A percentile compares a stretch with the other conserved stretches of the same genome.
These are phyloP conservation scores for Saguinus midas DNA, from an alignment of 2,113 vertebrate genomes.

Conservation along the genomic window DNA sequence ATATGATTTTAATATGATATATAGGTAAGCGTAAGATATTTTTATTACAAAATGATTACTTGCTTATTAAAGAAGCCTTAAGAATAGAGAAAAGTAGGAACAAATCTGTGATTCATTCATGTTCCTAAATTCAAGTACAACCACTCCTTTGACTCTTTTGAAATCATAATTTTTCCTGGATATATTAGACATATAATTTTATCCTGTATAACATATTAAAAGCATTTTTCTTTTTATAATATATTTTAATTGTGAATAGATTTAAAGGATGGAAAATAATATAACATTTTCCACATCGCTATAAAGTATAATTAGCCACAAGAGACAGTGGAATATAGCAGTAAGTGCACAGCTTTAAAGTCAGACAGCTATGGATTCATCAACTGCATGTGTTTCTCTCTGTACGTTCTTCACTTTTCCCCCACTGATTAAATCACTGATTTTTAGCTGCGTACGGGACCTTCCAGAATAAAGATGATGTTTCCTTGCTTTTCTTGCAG, in stretches of 20 bases:
- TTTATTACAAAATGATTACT: slow-evolving; percentile 28
- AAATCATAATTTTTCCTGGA: slow-evolving; percentile 16
- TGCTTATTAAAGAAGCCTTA: slow-evolving; percentile 26
- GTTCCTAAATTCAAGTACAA: slow-evolving; percentile 14
- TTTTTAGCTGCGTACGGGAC: neutral
- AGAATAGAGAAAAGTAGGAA: neutral
- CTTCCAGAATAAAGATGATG: neutral
- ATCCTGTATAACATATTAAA: neutral
- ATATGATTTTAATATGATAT: neutral
- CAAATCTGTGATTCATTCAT: neutral
- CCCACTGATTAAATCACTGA: neutral
- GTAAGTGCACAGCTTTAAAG: neutral
- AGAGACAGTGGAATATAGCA: neutral
- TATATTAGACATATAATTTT: neutral
- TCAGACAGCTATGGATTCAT: neutral
- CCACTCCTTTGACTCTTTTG: neutral
- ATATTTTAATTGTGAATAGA: neutral
- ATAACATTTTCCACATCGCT: neutral
- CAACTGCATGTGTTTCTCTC: neutral
- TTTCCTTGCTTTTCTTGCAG: neutral
- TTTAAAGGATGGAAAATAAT: neutral
- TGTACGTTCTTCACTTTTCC: neutral
- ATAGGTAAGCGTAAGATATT: neutral
- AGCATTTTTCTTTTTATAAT: neutral
- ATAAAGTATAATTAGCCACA: neutral